These are phyloP conservation scores for Tetramorium parvispinum DNA, from an alignment of 1,140 invertebrate genomes.

Conservation along the genomic window DNA sequence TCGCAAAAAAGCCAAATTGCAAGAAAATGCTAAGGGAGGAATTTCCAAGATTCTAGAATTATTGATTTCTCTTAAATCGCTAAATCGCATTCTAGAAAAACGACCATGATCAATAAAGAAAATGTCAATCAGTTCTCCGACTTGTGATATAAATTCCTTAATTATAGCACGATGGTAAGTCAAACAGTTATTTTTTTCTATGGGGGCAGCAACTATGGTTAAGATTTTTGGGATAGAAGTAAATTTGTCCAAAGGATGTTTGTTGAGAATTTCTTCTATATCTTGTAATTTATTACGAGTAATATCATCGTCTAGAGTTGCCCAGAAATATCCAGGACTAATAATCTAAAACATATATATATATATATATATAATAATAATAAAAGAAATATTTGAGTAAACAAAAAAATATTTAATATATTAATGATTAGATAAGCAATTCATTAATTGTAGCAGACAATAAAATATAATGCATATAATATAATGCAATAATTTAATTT, in stretches of 20 bases:
- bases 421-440: not conserved
- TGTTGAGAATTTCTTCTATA: constrained; percentile 70
- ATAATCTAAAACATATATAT: constrained; percentile 80
- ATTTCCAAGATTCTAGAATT: constrained; percentile 70
- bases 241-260: not conserved
- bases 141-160: constrained; percentile 56
- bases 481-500: not conserved
- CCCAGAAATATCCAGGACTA: constrained; percentile 88
- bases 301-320: constrained; percentile 84
- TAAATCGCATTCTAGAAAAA: constrained; percentile 79
- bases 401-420: not conserved
- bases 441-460: not conserved
- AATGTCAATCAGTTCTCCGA: constrained; percentile 82
- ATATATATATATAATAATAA: not conserved
- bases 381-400: not conserved
- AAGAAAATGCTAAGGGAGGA: constrained; percentile 90
- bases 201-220: constrained; percentile 79
- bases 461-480: not conserved
- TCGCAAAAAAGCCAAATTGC: constrained; percentile 88
- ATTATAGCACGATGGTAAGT: constrained; percentile 82
- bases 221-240: constrained; percentile 62
- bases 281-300: constrained; percentile 66
- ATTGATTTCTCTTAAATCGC: constrained; percentile 69
- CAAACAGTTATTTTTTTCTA: constrained; percentile 64
- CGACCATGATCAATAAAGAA: constrained; percentile 94